A percentile compares a stretch with the other conserved stretches of the same genome.
These are phyloP conservation scores for Ctenopoma kingsleyae DNA, from an alignment of 2,797 vertebrate species.

Conservation along the genomic window DNA sequence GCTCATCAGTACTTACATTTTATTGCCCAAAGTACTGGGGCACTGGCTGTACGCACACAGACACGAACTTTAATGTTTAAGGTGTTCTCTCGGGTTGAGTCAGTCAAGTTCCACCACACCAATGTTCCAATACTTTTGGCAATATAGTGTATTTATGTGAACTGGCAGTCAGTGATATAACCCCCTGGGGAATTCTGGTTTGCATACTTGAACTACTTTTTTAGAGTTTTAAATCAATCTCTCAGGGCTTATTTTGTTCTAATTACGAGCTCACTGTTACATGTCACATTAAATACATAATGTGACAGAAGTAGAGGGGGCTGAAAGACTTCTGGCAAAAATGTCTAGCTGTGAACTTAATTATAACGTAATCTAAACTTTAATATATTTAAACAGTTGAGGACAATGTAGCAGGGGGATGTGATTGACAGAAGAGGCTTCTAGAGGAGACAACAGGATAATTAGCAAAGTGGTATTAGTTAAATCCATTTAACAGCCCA, in stretches of 20 bases:
- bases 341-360: neutral
- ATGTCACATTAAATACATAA: neutral
- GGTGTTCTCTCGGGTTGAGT: no score
- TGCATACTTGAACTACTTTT: slow-evolving; percentile 2
- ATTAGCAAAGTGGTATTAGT: neutral
- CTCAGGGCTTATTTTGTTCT: neutral
- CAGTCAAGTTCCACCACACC: no score
- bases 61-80: no score
- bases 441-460: neutral
- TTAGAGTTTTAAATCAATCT: neutral
- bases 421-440: no score
- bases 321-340: neutral
- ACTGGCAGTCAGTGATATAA: neutral
- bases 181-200: neutral
- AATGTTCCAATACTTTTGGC: no score
- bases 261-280: neutral
- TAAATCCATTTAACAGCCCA: neutral
- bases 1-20: neutral
- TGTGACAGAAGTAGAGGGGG: neutral
- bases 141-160: neutral
- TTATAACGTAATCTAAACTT: no score
- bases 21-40: no score
- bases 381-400: no score
- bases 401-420: neutral
- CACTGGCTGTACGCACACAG: no score